Percentiles rank a stretch among this genome's conserved stretches.
Conservation (phyloP, 1,140 invertebrate species). For the Platyscapa corneri region DNA sequence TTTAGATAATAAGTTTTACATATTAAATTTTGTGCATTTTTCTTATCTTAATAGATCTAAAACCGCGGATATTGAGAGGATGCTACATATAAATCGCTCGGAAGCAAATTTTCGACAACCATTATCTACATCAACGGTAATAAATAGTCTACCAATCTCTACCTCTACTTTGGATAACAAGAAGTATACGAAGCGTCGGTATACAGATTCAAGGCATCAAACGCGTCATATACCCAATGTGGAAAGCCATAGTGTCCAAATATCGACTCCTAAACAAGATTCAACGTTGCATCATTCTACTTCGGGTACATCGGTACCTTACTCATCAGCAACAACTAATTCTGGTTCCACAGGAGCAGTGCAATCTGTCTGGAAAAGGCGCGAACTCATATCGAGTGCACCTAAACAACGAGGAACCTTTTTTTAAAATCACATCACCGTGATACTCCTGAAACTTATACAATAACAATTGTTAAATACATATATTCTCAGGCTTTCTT, state of each 20-base stretch:
- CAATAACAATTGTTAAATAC: background rate
- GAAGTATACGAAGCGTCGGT: slow-evolving; percentile 78
- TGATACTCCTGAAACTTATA: background rate
- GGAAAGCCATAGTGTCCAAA: slow-evolving; percentile 70
- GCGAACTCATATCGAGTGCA: slow-evolving; percentile 87
- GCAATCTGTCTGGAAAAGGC: slow-evolving; percentile 82
- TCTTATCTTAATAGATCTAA: slow-evolving; percentile 73
- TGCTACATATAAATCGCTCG: slow-evolving; percentile 70
- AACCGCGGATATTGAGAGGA: slow-evolving; percentile 81
- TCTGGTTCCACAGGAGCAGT: slow-evolving; percentile 59
- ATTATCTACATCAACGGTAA: background rate
- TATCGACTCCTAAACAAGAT: slow-evolving; percentile 49
- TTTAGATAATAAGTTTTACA: too few species aligned
- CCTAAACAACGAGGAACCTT: slow-evolving; percentile 72
- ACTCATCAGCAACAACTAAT: slow-evolving; percentile 14
- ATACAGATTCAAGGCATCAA: slow-evolving; percentile 78
- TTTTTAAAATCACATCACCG: slow-evolving; percentile 55
- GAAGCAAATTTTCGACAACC: slow-evolving; percentile 28
- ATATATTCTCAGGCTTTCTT: background rate
- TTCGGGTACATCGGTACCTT: background rate
- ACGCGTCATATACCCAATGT: slow-evolving; percentile 78
- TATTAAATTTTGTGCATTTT: too few species aligned
- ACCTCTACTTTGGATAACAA: slow-evolving; percentile 73
- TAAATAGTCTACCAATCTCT: slow-evolving; percentile 58
- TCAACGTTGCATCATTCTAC: slow-evolving; percentile 4